Conservation (phyloP, 2,113 vertebrate species). For the Hippoglossus stenolepis region DNA sequence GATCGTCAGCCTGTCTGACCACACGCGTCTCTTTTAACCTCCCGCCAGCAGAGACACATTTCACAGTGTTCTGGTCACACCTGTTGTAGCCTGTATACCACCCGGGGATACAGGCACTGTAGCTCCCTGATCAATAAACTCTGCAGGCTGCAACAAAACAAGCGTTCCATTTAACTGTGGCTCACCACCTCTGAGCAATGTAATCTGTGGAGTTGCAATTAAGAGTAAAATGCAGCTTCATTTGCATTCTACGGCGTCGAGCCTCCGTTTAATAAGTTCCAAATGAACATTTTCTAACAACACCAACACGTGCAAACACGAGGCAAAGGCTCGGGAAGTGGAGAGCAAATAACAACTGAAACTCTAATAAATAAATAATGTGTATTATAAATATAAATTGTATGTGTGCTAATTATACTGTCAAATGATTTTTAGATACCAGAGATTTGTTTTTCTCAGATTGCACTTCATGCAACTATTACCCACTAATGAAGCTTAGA, state of each 20-base stretch:
- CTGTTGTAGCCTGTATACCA: neutral
- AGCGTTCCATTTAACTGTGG: neutral
- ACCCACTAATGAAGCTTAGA: too few species aligned
- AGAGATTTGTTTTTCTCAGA: slow-evolving; percentile 19
- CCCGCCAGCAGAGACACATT: neutral
- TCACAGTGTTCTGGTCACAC: slow-evolving; percentile 1
- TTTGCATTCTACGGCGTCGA: neutral
- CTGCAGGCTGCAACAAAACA: slow-evolving; percentile 3
- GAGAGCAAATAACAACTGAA: neutral
- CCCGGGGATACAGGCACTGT: neutral
- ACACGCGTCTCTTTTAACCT: neutral
- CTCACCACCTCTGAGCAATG: neutral
- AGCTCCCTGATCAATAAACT: neutral
- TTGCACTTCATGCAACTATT: neutral
- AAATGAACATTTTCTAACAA: neutral
- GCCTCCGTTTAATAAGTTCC: neutral
- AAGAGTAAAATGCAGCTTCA: neutral
- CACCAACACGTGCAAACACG: neutral
- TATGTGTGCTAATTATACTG: neutral
- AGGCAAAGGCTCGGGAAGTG: too few species aligned
- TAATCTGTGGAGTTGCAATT: neutral
- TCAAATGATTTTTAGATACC: neutral
- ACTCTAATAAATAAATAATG: neutral
- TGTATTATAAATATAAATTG: neutral
- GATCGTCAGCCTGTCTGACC: neutral